Percentiles rank a stretch among this genome's conserved stretches.
Evolutionary conservation across 1,140 invertebrate species (phyloP).

Genomic region (Eriocheir sinensis): DNA sequence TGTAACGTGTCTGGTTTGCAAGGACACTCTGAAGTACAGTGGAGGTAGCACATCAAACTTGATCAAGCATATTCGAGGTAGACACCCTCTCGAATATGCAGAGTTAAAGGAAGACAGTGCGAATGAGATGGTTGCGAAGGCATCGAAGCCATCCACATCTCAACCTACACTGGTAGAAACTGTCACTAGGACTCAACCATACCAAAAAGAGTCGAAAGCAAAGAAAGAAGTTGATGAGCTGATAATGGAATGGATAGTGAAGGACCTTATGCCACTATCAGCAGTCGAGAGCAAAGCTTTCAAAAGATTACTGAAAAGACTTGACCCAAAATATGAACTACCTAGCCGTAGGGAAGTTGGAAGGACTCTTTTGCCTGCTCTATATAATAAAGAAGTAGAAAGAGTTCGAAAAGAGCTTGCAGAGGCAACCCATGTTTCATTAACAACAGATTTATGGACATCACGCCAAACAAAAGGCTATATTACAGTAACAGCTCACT

Average conservation of each 20-base stretch:
- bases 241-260: neutral
- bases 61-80: no score
- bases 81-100: no score
- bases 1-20: no score
- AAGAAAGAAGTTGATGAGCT: neutral
- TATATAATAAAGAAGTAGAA: no score
- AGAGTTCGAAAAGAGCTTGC: neutral
- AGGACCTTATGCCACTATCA: constrained; percentile 30
- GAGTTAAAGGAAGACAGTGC: no score
- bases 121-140: no score
- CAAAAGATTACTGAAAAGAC: neutral
- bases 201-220: neutral
- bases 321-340: neutral
- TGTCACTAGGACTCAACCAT: neutral
- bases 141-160: no score
- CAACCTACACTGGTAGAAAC: constrained; percentile 39
- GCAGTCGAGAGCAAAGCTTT: neutral
- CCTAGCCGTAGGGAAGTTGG: neutral
- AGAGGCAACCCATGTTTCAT: neutral
- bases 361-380: no score
- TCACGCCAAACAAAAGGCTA: constrained; percentile 19
- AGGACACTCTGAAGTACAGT: no score
- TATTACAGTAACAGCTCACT: constrained; percentile 40
- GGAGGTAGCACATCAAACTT: no score
- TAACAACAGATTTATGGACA: constrained; percentile 40